Percentiles rank a stretch among this genome's conserved stretches.
These are phyloP conservation scores for Cairina moschata DNA, from an alignment of 2,113 vertebrate genomes.

Conservation along the genomic window DNA sequence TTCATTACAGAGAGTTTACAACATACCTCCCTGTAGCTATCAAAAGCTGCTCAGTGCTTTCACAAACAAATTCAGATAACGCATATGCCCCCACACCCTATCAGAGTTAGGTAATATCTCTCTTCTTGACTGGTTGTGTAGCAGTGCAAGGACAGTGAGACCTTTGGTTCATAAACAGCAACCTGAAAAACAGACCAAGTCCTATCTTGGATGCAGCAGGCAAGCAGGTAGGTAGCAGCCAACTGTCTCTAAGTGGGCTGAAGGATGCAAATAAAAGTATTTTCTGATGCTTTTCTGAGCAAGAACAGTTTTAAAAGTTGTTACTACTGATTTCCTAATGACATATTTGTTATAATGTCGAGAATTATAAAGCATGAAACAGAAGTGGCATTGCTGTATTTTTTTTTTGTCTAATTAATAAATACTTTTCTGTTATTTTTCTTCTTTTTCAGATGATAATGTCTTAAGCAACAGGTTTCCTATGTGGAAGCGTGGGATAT, in stretches of 20 bases:
- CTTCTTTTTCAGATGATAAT: not conserved
- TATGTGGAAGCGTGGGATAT: not conserved
- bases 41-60: slow-evolving; percentile 59
- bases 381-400: not conserved
- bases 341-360: not conserved
- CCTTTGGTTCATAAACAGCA: not conserved
- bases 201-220: not conserved
- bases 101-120: not conserved
- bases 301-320: slow-evolving; percentile 15
- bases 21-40: slow-evolving; percentile 63
- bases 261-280: not conserved
- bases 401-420: not conserved
- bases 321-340: not conserved
- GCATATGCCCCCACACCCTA: not conserved
- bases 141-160: not conserved
- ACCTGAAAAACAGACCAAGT: not conserved
- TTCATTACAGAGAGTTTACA: slow-evolving; percentile 71
- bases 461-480: not conserved
- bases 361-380: not conserved
- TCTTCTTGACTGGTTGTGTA: not conserved
- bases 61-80: slow-evolving; percentile 63
- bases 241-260: not conserved
- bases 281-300: not conserved
- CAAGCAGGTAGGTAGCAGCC: not conserved
- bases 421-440: not conserved